These are phyloP conservation scores for Entomobrya multifasciata DNA, from an alignment of 2,888 invertebrate species.

Conservation along the genomic window DNA sequence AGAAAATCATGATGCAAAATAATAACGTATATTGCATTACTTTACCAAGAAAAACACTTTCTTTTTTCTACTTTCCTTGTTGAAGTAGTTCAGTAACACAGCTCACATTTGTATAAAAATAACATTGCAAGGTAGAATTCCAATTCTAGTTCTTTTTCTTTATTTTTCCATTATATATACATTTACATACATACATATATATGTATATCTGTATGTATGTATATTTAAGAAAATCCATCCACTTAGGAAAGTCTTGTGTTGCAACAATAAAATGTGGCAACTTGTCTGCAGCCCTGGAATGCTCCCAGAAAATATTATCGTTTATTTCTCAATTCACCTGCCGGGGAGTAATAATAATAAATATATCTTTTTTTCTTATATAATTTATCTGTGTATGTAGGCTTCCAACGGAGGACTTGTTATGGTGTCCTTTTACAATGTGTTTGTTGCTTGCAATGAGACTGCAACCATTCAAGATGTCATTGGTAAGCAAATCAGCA, in stretches of 20 bases:
- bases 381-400: conserved; percentile 80
- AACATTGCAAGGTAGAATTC: not conserved
- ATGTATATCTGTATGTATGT: not conserved
- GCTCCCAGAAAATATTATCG: conserved; percentile 50
- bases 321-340: conserved; percentile 70
- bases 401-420: conserved; percentile 92
- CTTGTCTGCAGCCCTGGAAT: conserved; percentile 31
- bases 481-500: conserved; percentile 84
- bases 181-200: too few relatives aligned
- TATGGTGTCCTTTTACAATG: conserved; percentile 95
- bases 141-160: not conserved
- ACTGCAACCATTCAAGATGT: conserved; percentile 91
- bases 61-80: not conserved
- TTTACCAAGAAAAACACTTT: not conserved
- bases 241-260: not conserved
- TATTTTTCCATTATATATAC: not conserved
- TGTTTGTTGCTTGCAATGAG: conserved; percentile 91
- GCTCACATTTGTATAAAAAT: not conserved
- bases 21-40: not conserved
- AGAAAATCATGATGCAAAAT: conserved; percentile 38
- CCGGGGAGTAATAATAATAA: conserved; percentile 15
- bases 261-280: conserved; percentile 50
- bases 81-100: not conserved
- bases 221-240: conserved; percentile 1
- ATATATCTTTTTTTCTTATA: conserved; percentile 1